Conservation (phyloP, 2,888 invertebrate species). For the Xylota segnis region DNA sequence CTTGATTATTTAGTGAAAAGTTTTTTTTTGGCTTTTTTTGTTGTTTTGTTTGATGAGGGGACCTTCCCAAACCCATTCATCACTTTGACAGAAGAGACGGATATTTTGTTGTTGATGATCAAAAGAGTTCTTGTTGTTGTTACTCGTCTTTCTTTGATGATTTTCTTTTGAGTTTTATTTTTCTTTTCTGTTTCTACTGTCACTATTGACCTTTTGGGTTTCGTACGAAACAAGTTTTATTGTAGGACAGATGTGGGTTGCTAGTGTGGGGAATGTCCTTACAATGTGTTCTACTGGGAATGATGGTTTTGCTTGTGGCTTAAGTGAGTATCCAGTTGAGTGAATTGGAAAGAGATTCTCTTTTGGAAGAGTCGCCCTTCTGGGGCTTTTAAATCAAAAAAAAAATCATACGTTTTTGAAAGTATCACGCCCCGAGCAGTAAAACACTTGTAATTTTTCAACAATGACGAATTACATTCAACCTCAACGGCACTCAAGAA, state of each 20-base stretch:
- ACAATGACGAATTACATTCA: background rate
- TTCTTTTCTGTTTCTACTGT: conserved; percentile 23
- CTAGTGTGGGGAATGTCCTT: conserved; percentile 1
- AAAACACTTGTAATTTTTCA: background rate
- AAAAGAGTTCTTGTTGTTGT: conserved; percentile 53
- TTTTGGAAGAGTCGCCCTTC: conserved; percentile 31
- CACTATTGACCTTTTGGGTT: conserved; percentile 37
- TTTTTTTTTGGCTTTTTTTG: conserved; percentile 16
- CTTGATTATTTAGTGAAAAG: conserved; percentile 62
- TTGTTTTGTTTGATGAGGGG: conserved; percentile 59
- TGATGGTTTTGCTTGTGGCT: conserved; percentile 41
- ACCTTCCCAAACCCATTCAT: conserved; percentile 62
- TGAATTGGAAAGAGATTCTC: conserved; percentile 21
- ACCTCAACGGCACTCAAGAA: background rate
- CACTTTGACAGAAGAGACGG: conserved; percentile 70
- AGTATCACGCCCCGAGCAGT: background rate
- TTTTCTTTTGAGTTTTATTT: conserved; percentile 28
- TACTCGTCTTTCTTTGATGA: conserved; percentile 18
- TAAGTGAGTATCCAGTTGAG: conserved; percentile 38
- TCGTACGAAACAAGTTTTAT: conserved; percentile 11
- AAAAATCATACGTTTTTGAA: background rate
- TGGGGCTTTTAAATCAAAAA: conserved; percentile 19
- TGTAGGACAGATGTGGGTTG: conserved; percentile 25
- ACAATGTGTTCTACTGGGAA: conserved; percentile 27
- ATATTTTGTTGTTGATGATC: conserved; percentile 56